A percentile compares a stretch with the other conserved stretches of the same genome.
These are phyloP conservation scores for Penaeus japonicus DNA, from an alignment of 1,140 invertebrate species.

Conservation along the genomic window DNA sequence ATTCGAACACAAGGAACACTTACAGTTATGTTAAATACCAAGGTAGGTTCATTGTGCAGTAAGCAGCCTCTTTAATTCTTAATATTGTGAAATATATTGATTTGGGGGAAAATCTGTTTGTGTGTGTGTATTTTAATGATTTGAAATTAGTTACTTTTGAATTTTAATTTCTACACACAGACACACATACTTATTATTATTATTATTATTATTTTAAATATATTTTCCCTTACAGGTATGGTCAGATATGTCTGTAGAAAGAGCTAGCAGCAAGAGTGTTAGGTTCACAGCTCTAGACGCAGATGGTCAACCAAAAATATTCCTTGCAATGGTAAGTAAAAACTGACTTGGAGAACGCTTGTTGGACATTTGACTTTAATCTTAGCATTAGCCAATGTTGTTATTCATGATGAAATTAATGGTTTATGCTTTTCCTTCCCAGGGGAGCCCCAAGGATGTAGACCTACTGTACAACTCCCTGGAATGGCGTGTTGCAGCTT, in stretches of 20 bases:
- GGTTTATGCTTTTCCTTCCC: constrained; percentile 45
- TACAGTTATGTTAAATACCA: constrained; percentile 90
- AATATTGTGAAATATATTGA: background rate
- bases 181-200: too few species aligned
- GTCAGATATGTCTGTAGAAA: constrained; percentile 89
- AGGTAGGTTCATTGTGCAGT: constrained; percentile 68
- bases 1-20: constrained; percentile 87
- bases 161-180: too few species aligned
- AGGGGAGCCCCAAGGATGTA: constrained; percentile 82
- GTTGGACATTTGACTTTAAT: background rate
- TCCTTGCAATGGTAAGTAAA: constrained; percentile 77
- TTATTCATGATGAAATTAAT: background rate
- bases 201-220: constrained; percentile 18
- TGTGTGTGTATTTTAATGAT: background rate
- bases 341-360: background rate
- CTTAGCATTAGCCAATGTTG: too few species aligned
- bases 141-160: too few species aligned
- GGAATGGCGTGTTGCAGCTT: constrained; percentile 69
- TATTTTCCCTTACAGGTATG: constrained; percentile 71
- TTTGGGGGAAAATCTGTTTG: constrained; percentile 21
- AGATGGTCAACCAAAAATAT: constrained; percentile 83
- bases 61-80: background rate
- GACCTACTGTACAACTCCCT: constrained; percentile 77
- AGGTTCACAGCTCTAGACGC: constrained; percentile 87
- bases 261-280: constrained; percentile 85